These are phyloP conservation scores for Tetropium fuscum DNA, from an alignment of 2,888 invertebrate genomes.

Conservation along the genomic window DNA sequence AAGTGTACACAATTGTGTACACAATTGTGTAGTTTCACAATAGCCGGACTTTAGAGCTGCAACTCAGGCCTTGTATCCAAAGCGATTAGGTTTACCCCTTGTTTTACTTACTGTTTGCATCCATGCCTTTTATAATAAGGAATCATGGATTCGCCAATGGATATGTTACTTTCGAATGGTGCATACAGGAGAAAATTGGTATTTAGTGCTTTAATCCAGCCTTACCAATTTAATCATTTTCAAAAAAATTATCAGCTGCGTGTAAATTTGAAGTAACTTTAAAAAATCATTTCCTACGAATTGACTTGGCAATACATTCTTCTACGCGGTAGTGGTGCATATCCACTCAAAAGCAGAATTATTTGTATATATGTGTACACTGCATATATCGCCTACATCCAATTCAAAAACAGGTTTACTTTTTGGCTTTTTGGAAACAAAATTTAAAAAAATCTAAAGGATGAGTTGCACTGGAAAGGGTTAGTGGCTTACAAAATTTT, in stretches of 20 bases:
- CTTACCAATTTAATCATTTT: not conserved
- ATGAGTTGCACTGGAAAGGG: no score
- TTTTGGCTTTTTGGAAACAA: not conserved
- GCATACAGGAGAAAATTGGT: not conserved
- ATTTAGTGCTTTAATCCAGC: not conserved
- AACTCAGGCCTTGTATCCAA: conserved; percentile 24
- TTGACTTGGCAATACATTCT: not conserved
- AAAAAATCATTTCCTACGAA: not conserved
- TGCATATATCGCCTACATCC: not conserved
- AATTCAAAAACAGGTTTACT: not conserved
- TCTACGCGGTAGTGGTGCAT: not conserved
- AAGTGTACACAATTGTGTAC: conserved; percentile 23
- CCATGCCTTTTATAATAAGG: conserved; percentile 1
- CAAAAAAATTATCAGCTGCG: not conserved
- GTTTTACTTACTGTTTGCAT: conserved; percentile 10
- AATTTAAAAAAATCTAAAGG: not conserved
- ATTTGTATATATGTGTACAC: not conserved
- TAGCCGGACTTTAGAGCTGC: conserved; percentile 11
- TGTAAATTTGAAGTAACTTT: not conserved
- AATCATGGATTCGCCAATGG: conserved; percentile 21
- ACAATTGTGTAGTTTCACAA: no score
- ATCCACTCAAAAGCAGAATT: not conserved
- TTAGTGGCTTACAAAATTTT: no score
- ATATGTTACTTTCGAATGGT: not conserved
- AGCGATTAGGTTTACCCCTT: conserved; percentile 12